phyloP scores from a whole-genome alignment of 2,888 invertebrate genomes.

The Acanthopleura granulata region DNA sequence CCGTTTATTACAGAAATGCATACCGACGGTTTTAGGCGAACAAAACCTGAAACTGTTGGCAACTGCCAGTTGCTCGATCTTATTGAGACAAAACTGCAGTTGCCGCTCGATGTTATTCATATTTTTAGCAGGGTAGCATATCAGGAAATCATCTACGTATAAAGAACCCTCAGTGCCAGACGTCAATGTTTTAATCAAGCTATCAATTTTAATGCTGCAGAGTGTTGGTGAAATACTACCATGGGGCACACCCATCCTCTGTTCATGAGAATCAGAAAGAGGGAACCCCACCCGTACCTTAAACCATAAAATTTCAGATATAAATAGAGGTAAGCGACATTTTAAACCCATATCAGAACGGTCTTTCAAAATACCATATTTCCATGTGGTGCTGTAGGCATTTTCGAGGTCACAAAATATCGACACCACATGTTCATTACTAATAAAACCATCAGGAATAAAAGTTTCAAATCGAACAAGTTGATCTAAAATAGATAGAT shows the following conservation, averaged over 20 bases:
- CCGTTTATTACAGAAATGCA: too few relatives aligned
- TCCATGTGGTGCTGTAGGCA: neutral
- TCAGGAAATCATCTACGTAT: constrained; percentile 11
- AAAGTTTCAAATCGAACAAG: neutral
- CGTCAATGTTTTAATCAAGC: constrained; percentile 21
- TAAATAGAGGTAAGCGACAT: too few relatives aligned
- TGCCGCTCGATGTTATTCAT: too few relatives aligned
- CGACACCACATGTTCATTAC: neutral
- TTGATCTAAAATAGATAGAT: too few relatives aligned
- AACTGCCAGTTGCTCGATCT: too few relatives aligned
- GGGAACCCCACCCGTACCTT: too few relatives aligned
- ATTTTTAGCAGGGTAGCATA: neutral
- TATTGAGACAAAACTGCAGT: too few relatives aligned
- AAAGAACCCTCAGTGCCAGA: constrained; percentile 8
- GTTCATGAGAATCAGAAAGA: too few relatives aligned
- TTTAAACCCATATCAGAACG: neutral
- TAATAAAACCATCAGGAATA: neutral
- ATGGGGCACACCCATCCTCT: too few relatives aligned
- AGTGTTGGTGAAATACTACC: neutral
- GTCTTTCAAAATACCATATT: neutral
- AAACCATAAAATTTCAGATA: too few relatives aligned
- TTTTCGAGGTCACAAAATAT: neutral
- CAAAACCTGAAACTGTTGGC: too few relatives aligned
- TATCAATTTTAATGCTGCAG: constrained; percentile 14
- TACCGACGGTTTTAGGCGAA: too few relatives aligned